phyloP scores from a whole-genome alignment of 2,888 invertebrate genomes.

The Tetrapedia diversipes region DNA sequence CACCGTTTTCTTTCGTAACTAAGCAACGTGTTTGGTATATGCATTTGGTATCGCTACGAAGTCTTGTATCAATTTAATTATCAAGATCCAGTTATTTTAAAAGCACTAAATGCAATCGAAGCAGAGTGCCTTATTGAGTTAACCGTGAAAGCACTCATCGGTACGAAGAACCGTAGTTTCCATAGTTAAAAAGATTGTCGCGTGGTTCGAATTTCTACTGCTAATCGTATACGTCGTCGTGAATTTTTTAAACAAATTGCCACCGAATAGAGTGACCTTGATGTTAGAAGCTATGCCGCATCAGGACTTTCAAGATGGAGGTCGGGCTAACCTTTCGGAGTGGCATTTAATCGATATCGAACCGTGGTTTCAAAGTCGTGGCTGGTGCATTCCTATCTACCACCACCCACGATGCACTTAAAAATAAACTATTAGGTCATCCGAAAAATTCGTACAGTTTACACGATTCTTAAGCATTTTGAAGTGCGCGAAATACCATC shows the following conservation, averaged over 20 bases:
- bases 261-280: constrained; percentile 32
- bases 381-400: constrained; percentile 13
- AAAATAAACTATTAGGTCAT: not conserved
- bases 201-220: too few relatives aligned
- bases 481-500: too few relatives aligned
- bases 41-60: too few relatives aligned
- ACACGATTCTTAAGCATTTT: not conserved
- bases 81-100: too few relatives aligned
- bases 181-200: too few relatives aligned
- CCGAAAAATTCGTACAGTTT: not conserved
- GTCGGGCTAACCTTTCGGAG: constrained; percentile 51
- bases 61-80: too few relatives aligned
- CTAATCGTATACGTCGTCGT: not conserved
- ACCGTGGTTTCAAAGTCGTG: constrained; percentile 64
- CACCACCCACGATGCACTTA: not conserved
- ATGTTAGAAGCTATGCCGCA: not conserved
- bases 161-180: too few relatives aligned
- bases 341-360: constrained; percentile 68
- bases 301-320: constrained; percentile 44
- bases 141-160: too few relatives aligned
- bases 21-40: too few relatives aligned
- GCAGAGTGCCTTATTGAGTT: too few relatives aligned
- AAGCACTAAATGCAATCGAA: too few relatives aligned
- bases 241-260: constrained; percentile 4
- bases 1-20: too few relatives aligned